Conservation (phyloP, 2,113 vertebrate species). For the Jaculus jaculus region DNA sequence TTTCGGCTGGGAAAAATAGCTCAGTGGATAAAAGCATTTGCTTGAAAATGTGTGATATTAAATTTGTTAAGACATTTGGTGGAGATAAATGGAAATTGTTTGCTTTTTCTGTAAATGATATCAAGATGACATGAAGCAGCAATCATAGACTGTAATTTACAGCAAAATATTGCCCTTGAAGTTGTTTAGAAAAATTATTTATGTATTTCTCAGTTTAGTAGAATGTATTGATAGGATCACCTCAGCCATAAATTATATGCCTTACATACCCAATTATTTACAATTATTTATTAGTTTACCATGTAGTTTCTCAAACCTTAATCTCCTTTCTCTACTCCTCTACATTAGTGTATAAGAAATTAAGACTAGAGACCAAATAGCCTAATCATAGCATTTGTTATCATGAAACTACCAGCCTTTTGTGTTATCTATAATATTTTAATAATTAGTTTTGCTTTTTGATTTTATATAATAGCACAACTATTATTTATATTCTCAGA, state of each 20-base stretch:
- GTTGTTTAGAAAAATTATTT: neutral
- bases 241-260: constrained; percentile 39
- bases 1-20: too few species aligned
- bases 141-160: constrained; percentile 9
- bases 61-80: constrained; percentile 29
- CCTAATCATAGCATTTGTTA: neutral
- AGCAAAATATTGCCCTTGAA: constrained; percentile 50
- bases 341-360: constrained; percentile 36
- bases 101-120: constrained; percentile 60
- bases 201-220: constrained; percentile 3
- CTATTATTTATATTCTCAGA: constrained; percentile 35
- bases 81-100: neutral
- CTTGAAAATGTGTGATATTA: neutral
- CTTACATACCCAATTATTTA: neutral
- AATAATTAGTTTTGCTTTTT: neutral
- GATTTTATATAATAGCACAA: neutral
- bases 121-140: neutral
- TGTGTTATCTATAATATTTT: neutral
- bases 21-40: too few species aligned
- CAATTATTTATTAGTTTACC: constrained; percentile 33
- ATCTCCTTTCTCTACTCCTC: constrained; percentile 11
- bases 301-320: neutral
- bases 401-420: constrained; percentile 28
- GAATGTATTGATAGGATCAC: constrained; percentile 28
- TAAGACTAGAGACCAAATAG: neutral